Conservation (phyloP, 1,140 invertebrate genomes). For the Harlomillsia oculata region DNA sequence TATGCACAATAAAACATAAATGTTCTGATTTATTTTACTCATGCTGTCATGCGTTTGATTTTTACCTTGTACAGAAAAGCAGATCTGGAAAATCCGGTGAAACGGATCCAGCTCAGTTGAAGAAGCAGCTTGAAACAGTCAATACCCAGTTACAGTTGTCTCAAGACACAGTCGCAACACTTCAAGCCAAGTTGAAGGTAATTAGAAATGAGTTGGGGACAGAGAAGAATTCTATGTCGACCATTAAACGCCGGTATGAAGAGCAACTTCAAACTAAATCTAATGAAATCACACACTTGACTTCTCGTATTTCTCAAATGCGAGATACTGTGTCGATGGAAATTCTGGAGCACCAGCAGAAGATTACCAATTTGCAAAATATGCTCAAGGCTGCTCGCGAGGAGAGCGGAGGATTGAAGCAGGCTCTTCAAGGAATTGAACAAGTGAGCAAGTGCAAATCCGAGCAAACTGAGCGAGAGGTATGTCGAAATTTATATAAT, state of each 20-base stretch:
- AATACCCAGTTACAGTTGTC: constrained; percentile 62
- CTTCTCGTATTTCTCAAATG: constrained; percentile 9
- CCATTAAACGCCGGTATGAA: constrained; percentile 42
- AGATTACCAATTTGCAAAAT: background rate
- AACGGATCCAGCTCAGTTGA: too few species aligned
- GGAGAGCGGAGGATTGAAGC: constrained; percentile 22
- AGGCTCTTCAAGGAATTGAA: constrained; percentile 14
- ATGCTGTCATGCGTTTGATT: constrained; percentile 9
- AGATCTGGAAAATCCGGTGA: constrained; percentile 71
- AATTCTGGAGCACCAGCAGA: constrained; percentile 21
- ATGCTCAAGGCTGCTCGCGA: background rate
- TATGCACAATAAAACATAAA: constrained; percentile 1
- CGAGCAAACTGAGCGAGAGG: constrained; percentile 29
- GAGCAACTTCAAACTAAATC: constrained; percentile 13
- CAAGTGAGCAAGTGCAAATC: constrained; percentile 24
- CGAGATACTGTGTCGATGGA: constrained; percentile 10
- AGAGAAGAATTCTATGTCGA: constrained; percentile 50
- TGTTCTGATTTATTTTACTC: background rate
- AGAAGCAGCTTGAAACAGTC: constrained; percentile 73
- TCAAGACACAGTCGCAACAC: constrained; percentile 52
- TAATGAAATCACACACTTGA: constrained; percentile 11
- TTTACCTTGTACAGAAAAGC: constrained; percentile 44
- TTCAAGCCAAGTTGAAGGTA: constrained; percentile 66
- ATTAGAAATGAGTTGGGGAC: constrained; percentile 58
- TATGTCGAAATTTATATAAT: background rate